A percentile compares a stretch with the other conserved stretches of the same genome.
phyloP scores from a whole-genome alignment of 1,140 invertebrate species.

The Trichogramma pretiosum region DNA sequence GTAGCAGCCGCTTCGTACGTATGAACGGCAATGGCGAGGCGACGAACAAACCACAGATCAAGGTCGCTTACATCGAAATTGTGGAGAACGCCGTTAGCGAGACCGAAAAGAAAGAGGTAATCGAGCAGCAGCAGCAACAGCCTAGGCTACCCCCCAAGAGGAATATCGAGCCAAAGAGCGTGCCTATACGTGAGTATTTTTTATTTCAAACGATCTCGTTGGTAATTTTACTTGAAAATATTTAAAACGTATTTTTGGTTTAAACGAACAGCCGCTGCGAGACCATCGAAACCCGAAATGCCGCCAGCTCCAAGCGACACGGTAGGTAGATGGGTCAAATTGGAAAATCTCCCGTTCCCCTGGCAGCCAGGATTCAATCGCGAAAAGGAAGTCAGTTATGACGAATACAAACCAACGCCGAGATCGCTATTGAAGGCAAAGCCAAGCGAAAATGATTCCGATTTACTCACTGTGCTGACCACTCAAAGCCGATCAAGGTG shows the following conservation, averaged over 20 bases:
- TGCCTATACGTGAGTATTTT: conserved; percentile 10
- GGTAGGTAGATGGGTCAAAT: conserved; percentile 33
- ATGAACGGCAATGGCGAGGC: conserved; percentile 13
- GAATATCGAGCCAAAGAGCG: conserved; percentile 8
- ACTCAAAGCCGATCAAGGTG: conserved; percentile 32
- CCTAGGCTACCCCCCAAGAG: conserved; percentile 23
- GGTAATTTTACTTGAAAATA: no score
- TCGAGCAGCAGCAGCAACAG: conserved; percentile 11
- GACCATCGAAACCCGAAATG: conserved; percentile 22
- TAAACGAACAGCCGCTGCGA: conserved; percentile 1
- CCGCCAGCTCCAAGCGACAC: conserved; percentile 32
- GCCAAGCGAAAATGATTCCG: conserved; percentile 25
- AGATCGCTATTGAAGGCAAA: conserved; percentile 12
- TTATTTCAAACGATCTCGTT: no score
- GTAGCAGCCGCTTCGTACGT: conserved; percentile 16
- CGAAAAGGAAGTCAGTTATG: not conserved
- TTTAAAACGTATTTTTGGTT: no score
- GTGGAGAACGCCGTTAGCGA: conserved; percentile 37
- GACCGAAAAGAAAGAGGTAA: conserved; percentile 13
- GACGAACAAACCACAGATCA: conserved; percentile 29
- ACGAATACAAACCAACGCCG: conserved; percentile 1
- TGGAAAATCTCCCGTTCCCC: conserved; percentile 18
- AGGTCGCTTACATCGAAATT: conserved; percentile 40
- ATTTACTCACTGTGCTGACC: conserved; percentile 32
- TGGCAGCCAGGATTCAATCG: not conserved